phyloP scores from a whole-genome alignment of 2,113 vertebrate species.

The Gracilinanus agilis region DNA sequence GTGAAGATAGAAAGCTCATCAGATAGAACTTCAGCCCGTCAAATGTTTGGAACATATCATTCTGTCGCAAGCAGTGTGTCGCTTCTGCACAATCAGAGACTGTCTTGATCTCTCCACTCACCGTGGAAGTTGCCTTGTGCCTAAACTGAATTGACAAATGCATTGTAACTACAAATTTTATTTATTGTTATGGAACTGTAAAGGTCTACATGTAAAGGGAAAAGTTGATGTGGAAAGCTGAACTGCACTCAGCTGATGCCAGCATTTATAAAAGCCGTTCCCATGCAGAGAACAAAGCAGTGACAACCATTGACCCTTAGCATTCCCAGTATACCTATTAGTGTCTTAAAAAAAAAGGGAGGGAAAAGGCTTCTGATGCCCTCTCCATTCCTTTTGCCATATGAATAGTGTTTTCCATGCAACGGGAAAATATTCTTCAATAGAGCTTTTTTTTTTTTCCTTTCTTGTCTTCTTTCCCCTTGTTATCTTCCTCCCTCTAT shows the following conservation, averaged over 20 bases:
- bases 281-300: constrained; percentile 89
- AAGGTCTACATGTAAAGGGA: constrained; percentile 97
- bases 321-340: constrained; percentile 95
- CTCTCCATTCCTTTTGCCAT: constrained; percentile 91
- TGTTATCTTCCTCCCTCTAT: constrained; percentile 71
- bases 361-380: constrained; percentile 85
- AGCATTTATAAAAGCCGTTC: constrained; percentile 88
- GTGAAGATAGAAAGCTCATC: constrained; percentile 83
- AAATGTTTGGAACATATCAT: constrained; percentile 89
- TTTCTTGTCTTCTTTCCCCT: constrained; percentile 59
- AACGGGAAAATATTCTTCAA: constrained; percentile 88
- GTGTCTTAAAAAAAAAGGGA: constrained; percentile 95
- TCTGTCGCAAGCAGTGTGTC: constrained; percentile 91
- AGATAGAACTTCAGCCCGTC: constrained; percentile 87
- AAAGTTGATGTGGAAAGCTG: constrained; percentile 90
- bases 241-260: constrained; percentile 90
- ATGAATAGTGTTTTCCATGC: constrained; percentile 91
- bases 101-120: constrained; percentile 92
- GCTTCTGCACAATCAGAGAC: constrained; percentile 99
- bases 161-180: constrained; percentile 99
- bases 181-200: constrained; percentile 99
- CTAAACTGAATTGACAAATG: constrained; percentile 99
- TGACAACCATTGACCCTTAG: constrained; percentile 89
- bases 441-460: constrained; percentile 83
- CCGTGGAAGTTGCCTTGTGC: constrained; percentile 98